A percentile compares a stretch with the other conserved stretches of the same genome.
Conservation (phyloP, 1,140 invertebrate genomes). For the Chironomus tepperi region DNA sequence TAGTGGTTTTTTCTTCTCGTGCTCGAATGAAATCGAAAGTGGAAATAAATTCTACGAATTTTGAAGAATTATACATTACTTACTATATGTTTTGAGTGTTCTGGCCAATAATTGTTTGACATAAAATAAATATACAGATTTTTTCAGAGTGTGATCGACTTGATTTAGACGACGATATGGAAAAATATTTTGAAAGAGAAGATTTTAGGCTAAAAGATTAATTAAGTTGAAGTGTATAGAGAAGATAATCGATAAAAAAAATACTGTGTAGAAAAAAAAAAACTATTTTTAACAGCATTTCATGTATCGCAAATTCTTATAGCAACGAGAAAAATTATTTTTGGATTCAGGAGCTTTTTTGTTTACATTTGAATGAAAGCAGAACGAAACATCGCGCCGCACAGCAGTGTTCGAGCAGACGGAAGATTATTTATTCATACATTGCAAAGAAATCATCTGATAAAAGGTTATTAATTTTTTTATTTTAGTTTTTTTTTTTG, state of each 20-base stretch:
- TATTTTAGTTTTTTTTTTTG: not conserved
- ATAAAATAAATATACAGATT: not conserved
- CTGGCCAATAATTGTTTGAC: not conserved
- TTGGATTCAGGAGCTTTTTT: slow-evolving; percentile 23
- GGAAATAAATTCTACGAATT: not conserved
- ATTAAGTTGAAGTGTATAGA: not conserved
- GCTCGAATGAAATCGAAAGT: slow-evolving; percentile 21
- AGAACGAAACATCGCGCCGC: slow-evolving; percentile 4
- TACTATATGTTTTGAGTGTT: not conserved
- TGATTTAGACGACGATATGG: not conserved
- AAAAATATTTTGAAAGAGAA: not conserved
- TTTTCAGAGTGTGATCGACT: not conserved
- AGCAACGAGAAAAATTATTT: slow-evolving; percentile 17
- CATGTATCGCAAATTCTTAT: slow-evolving; percentile 18
- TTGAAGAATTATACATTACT: no score
- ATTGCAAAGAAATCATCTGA: slow-evolving; percentile 16
- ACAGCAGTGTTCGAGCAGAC: not conserved
- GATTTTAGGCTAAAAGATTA: not conserved
- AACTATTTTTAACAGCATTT: slow-evolving; percentile 17
- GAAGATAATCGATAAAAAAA: not conserved
- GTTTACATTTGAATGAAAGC: slow-evolving; percentile 2
- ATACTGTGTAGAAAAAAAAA: slow-evolving; percentile 3
- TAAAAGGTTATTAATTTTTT: slow-evolving; percentile 22
- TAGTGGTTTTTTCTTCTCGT: not conserved
- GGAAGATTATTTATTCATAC: slow-evolving; percentile 12